Percentiles rank a stretch among this genome's conserved stretches.
Evolutionary conservation across 2,113 vertebrate species (phyloP).

Genomic region (Felis catus): DNA sequence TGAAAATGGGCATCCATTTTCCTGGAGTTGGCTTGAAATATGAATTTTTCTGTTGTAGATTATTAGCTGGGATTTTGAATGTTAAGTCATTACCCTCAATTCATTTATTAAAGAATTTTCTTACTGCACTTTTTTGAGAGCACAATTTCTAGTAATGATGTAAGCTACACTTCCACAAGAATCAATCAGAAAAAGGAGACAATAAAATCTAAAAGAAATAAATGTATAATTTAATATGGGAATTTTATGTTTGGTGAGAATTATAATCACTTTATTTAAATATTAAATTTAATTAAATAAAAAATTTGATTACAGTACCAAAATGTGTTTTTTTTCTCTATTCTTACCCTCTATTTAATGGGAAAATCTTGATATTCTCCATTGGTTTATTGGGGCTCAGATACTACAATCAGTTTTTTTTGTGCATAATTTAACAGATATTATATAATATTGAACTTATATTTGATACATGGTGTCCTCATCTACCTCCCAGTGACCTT

Average conservation of each 20-base stretch:
- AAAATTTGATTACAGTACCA: background rate
- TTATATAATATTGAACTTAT: background rate
- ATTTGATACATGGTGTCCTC: background rate
- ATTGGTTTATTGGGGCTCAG: background rate
- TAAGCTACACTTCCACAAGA: background rate
- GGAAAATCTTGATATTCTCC: background rate
- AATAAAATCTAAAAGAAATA: background rate
- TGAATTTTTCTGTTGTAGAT: background rate
- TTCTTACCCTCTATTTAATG: background rate
- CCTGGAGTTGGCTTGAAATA: background rate
- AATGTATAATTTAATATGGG: background rate
- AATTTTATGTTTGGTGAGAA: background rate
- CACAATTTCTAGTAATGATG: background rate
- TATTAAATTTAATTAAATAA: background rate
- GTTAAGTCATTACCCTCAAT: background rate
- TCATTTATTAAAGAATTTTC: background rate
- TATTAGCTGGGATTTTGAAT: background rate
- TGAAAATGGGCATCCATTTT: background rate
- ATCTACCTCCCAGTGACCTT: background rate
- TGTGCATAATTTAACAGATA: background rate
- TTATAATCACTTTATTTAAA: conserved; percentile 12
- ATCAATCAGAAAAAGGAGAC: background rate
- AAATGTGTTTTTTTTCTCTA: background rate
- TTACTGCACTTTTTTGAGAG: background rate
- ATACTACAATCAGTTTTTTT: background rate